Evolutionary conservation across 1,140 invertebrate species (phyloP).

Genomic region (Polyergus mexicanus): DNA sequence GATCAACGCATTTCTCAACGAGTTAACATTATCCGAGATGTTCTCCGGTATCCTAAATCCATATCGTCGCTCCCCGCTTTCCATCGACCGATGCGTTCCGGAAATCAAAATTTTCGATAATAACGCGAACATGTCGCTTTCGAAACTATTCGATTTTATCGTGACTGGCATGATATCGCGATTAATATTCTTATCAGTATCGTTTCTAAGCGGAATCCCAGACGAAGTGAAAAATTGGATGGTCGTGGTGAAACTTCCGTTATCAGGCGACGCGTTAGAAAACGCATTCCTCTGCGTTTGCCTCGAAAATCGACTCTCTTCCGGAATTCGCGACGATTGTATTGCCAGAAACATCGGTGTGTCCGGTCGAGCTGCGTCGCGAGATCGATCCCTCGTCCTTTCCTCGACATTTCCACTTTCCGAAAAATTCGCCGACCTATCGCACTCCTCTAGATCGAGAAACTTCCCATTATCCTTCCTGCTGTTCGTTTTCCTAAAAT

Average conservation of each 20-base stretch:
- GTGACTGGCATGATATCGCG: neutral
- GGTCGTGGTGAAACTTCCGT: neutral
- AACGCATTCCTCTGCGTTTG: conserved; percentile 21
- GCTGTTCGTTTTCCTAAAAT: neutral
- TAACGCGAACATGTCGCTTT: conserved; percentile 11
- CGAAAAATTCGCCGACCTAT: conserved; percentile 6
- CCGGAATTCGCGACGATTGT: conserved; percentile 47
- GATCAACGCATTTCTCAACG: conserved; percentile 18
- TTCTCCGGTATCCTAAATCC: conserved; percentile 20
- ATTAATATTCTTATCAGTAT: conserved; percentile 1
- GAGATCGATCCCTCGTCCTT: conserved; percentile 13
- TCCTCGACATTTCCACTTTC: neutral
- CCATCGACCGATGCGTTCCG: neutral
- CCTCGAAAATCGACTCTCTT: conserved; percentile 31
- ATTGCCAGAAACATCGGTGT: neutral
- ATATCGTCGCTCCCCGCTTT: neutral
- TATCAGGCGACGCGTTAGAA: conserved; percentile 4
- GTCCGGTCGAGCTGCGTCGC: conserved; percentile 11
- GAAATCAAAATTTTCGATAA: conserved; percentile 26
- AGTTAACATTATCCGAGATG: conserved; percentile 30
- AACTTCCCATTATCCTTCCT: conserved; percentile 23
- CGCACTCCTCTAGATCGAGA: neutral
- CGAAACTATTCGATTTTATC: conserved; percentile 5
- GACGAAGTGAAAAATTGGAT: neutral
- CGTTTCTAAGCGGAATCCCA: neutral